Base-by-base conservation (phyloP, 2,113 vertebrate genomes). In the Actenoides hombroni region DNA sequence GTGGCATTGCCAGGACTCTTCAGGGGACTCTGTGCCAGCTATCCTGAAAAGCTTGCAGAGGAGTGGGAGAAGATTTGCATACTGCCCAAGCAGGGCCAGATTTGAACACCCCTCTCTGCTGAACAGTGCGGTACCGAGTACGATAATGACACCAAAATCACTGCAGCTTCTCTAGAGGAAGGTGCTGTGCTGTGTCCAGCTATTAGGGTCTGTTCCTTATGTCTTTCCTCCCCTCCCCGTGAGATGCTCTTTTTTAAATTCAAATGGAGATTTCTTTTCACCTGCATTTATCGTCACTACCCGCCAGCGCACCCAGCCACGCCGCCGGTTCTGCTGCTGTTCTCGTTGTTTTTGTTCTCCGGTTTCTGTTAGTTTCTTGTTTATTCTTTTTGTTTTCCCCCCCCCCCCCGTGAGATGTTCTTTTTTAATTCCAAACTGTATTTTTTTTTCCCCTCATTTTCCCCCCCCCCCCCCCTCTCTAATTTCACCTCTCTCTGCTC, bases 1-100 rank as follows among this genome's bases (percentile, higher is more conserved):
- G 94, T 94, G 94, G 95, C 96, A 94, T 94, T 97, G 96, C 97
- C 95, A 97, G 95, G 92, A 94, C 92, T 97, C 86, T 97, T 96
- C 94, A 97, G 95, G 89, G 88, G 92, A 96, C 94, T 95, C 91
- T 95, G 74, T 96, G 94, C 91, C 94, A 96, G 95, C 84, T 84
- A 44, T 87, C 93, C 91, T 95, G n/a, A 86, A 74, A 61, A 74
- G 90, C 94, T 96, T 77, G 89, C 86, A 87, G 88, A 40, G 89
- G 95, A 96, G 94, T 96, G 95, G 96, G 96, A 96, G 95, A 96
- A 84, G 88, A 96, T 96, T 97, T 96, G 88, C 96, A 95, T 91
- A 37, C 60, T 95, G 93, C 93, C 95, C 90, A 71, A 54, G 89
- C 75, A 68, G 81, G 89, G 86, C 91, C 67, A 91, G 94, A 87